Evolutionary conservation across 92 coral and sea anemone genomes (phyloP), one percentile per base, ranked within the genome.

Genomic region (Virgularia gustaviana): DNA sequence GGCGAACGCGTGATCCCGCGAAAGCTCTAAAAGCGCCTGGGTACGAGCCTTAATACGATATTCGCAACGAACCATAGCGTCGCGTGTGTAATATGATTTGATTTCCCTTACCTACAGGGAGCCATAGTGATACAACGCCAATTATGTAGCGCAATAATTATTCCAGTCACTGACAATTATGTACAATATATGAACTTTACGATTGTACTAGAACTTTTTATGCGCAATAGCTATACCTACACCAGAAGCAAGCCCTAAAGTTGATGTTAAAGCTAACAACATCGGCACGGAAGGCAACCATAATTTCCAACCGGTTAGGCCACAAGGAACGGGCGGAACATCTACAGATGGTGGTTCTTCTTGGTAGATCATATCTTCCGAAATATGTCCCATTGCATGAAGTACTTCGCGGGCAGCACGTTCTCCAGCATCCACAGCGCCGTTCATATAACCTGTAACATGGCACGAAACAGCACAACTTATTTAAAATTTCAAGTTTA

Each of bases 351-450:
- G 87, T n/a, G 96, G 97, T 45, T 91, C 97, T 15, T 49, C 74
- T 71, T 89, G 98, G 36, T 84, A 72, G 65, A 89, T 78, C 20
- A 82, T 90, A 12, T 82, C 79, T 23, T 75, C 63, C 0, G 90
- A 51, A 19, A 92, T 92, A 72, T 84, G 86, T 18, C 88, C 90
- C 98, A 92, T 89, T 7, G 87, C 82, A 65, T 78, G 75, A 15
- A 92, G 88, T 28, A 92, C 94, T 64, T 92, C 96, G 66, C 98
- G 71, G n/a, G 98, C 98, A 20, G 98, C 96, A 51, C 98, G 85
- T 39, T 92, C 98, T 0, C 98, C 98, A 28, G 98, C 90, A 29
- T 92, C 92, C 0, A 92, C 98, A 9, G 98, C 98, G 10, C 98
- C 98, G 74, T 89, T 88, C 98, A 92, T 92, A 75, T 89, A 92